These are phyloP conservation scores for Cheilosia pagana DNA, from an alignment of 2,888 invertebrate genomes.

Conservation along the genomic window DNA sequence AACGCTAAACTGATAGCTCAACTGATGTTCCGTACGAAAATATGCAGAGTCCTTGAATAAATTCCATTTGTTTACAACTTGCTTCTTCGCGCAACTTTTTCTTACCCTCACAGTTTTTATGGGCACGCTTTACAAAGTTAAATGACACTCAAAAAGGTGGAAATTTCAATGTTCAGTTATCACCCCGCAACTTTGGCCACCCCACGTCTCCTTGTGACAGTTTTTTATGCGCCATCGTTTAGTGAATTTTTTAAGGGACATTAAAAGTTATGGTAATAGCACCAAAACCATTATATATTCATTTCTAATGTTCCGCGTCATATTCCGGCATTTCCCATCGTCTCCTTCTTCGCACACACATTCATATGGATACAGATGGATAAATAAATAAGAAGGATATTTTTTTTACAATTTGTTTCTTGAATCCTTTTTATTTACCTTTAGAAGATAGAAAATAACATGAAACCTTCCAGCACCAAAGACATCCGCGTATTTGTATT, in stretches of 20 bases:
- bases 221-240: slow-evolving; percentile 55
- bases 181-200: slow-evolving; percentile 10
- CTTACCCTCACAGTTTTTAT: slow-evolving; percentile 44
- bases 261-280: slow-evolving; percentile 72
- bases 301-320: slow-evolving; percentile 26
- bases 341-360: background rate
- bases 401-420: slow-evolving; percentile 12
- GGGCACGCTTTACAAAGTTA: slow-evolving; percentile 56
- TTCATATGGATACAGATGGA: background rate
- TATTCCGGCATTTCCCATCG: background rate
- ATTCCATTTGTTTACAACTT: background rate
- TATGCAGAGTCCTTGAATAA: no score
- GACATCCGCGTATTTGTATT: slow-evolving; percentile 43
- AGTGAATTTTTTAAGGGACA: slow-evolving; percentile 71
- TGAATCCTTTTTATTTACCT: slow-evolving; percentile 27
- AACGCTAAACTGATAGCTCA: no score
- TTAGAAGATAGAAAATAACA: background rate
- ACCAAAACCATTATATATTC: slow-evolving; percentile 55
- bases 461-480: slow-evolving; percentile 9
- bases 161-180: slow-evolving; percentile 62
- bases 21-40: no score
- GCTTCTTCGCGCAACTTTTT: background rate
- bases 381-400: slow-evolving; percentile 26
- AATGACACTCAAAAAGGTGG: slow-evolving; percentile 70
- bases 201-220: slow-evolving; percentile 33